Evolutionary conservation across 2,113 vertebrate species (phyloP), one percentile per base, ranked within the genome.

Genomic region (Otocyon megalotis): DNA sequence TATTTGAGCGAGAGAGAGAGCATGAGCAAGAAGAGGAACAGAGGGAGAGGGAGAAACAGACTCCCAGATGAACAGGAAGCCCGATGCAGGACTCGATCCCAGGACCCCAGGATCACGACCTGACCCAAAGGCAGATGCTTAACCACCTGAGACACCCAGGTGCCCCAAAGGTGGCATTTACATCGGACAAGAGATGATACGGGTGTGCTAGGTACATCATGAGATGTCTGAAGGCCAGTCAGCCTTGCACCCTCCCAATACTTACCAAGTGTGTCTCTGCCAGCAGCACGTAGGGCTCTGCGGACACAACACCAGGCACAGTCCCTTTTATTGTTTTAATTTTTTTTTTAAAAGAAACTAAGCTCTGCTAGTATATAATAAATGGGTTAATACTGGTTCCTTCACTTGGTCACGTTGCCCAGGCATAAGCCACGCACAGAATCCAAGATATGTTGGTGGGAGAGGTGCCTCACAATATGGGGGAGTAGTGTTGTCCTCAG

Each of bases 171-270:
- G 43, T 22, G 58, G n/a, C 48, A 12, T 5, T 22, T 22, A 65
- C 43, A 1, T 5, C 8, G 26, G 43, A 85, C 19, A 30, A 63
- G 48, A 65, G 69, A 22, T 16, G 24, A 62, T 12, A 22, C 2
- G 8, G 69, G 32, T 14, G 0, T 28, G 32, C 81, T 37, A 53
- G 43, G 32, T 11, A n/a, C 0, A 0, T 0, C 0, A 5, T 7
- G 91, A 15, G 17, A 16, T 6, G 53, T 19, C 35, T n/a, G 53
- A 48, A 60, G 53, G 53, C 63, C 53, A 24, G 43, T 4, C 81
- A 43, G 32, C 81, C 43, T 0, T 3, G n/a, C 13, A 4, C 12
- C 1, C 48, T 7, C 26, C 82, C 48, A 32, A 14, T 13, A 24
- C 37, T 83, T 26, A 37, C 17, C 16, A 7, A 63, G 56, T 30